phyloP scores from a whole-genome alignment of 2,113 vertebrate species.

The Cinclus mexicanus region DNA sequence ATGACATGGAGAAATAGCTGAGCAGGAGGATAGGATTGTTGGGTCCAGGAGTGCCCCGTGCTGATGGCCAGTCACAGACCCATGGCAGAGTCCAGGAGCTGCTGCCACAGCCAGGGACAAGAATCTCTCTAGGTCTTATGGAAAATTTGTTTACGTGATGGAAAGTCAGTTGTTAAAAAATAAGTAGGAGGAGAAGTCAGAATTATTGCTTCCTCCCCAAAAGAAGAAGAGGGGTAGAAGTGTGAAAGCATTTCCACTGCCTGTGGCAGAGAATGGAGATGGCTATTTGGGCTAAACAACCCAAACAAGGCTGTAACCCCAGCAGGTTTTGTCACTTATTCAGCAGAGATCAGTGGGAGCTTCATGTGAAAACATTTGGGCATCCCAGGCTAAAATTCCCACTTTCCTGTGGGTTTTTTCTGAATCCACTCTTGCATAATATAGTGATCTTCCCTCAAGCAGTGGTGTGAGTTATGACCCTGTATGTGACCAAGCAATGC shows the following conservation, averaged over 20 bases:
- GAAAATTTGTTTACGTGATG: neutral
- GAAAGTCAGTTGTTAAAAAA: neutral
- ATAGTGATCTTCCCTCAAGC: neutral
- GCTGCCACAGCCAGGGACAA: neutral
- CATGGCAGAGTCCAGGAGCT: fast-evolving
- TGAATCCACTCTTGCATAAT: neutral
- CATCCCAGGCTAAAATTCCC: neutral
- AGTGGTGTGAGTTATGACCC: neutral
- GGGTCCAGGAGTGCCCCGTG: neutral
- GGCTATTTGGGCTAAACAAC: neutral
- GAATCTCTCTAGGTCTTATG: neutral
- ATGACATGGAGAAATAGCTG: neutral
- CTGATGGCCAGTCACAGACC: fast-evolving
- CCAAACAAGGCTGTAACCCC: neutral
- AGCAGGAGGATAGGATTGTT: neutral
- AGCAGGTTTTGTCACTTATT: neutral
- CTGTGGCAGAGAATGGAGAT: neutral
- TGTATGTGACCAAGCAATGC: neutral
- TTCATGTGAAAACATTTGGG: neutral
- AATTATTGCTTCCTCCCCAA: neutral
- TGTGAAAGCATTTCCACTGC: neutral
- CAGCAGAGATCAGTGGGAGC: neutral
- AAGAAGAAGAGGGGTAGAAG: neutral
- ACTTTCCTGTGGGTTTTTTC: neutral
- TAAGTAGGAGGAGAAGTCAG: neutral